These are phyloP conservation scores for Pocillopora damicornis DNA, from an alignment of 64 coral and sea anemone genomes.

Conservation along the genomic window DNA sequence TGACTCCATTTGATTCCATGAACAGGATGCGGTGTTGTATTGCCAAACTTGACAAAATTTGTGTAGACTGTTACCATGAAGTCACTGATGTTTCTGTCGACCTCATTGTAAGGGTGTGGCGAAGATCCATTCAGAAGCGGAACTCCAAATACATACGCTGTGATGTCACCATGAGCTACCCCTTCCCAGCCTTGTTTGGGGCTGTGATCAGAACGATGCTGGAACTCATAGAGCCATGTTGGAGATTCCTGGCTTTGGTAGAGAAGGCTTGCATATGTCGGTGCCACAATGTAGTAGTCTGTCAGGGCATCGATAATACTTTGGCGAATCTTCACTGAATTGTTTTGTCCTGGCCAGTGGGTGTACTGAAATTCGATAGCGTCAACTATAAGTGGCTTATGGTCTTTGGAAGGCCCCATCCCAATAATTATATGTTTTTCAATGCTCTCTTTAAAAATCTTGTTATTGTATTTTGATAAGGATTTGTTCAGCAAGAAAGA, in stretches of 20 bases:
- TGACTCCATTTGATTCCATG: constrained; percentile 42
- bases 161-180: constrained; percentile 57
- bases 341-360: constrained; percentile 51
- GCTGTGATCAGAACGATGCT: constrained; percentile 44
- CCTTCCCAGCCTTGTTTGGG: constrained; percentile 46
- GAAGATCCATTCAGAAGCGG: constrained; percentile 50
- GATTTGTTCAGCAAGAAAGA: constrained; percentile 16
- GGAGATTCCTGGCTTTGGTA: constrained; percentile 40
- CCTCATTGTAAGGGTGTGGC: constrained; percentile 43
- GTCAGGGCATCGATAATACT: constrained; percentile 72
- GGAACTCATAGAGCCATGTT: constrained; percentile 76
- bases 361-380: constrained; percentile 72
- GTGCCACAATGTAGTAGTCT: constrained; percentile 65
- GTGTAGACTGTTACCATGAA: constrained; percentile 59
- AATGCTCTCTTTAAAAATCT: constrained; percentile 17
- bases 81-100: constrained; percentile 68
- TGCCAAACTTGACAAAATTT: constrained; percentile 83
- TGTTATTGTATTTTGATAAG: neutral
- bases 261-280: constrained; percentile 62
- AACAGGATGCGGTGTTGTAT: constrained; percentile 41
- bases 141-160: constrained; percentile 78
- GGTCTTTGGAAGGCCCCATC: neutral
- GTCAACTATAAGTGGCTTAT: constrained; percentile 18
- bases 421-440: constrained; percentile 14
- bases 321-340: constrained; percentile 53